Evolutionary conservation across 2,113 vertebrate species (phyloP).

Genomic region (Pseudolaguvia tuberculata): DNA sequence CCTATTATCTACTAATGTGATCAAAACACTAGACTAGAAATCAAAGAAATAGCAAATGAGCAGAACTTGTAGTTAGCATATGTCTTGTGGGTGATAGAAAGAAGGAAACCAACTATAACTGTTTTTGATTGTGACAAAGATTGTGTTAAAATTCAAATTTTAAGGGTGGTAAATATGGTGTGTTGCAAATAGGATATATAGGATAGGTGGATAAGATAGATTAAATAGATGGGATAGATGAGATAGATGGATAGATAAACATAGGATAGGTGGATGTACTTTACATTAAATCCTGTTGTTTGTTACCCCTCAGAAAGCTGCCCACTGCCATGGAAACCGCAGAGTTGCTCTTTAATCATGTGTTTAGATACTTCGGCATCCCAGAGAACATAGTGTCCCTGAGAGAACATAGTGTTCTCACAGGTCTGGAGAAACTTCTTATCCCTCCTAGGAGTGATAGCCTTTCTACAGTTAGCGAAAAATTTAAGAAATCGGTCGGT

Average conservation of each 20-base stretch:
- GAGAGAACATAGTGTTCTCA: no score
- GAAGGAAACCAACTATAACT: not conserved
- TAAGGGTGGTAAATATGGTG: not conserved
- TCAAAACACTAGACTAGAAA: conserved; percentile 48
- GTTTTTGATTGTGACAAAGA: not conserved
- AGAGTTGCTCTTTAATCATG: no score
- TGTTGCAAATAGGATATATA: conserved; percentile 1
- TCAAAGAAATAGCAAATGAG: conserved; percentile 33
- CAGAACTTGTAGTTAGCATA: conserved; percentile 24
- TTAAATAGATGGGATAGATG: not conserved
- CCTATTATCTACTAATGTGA: conserved; percentile 55
- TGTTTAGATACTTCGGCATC: no score
- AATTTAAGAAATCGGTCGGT: no score
- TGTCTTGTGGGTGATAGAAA: conserved; percentile 10
- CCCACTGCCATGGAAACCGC: no score
- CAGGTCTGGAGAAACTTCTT: no score
- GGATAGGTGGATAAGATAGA: not conserved
- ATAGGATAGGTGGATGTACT: not conserved
- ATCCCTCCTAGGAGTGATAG: no score
- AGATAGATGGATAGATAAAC: not conserved
- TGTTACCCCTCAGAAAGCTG: no score
- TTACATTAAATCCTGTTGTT: no score
- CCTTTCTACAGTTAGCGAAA: no score
- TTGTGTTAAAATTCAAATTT: not conserved
- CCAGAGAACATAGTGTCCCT: no score